Conservation (phyloP, 2,113 vertebrate species). For the Ginglymostoma cirratum region DNA sequence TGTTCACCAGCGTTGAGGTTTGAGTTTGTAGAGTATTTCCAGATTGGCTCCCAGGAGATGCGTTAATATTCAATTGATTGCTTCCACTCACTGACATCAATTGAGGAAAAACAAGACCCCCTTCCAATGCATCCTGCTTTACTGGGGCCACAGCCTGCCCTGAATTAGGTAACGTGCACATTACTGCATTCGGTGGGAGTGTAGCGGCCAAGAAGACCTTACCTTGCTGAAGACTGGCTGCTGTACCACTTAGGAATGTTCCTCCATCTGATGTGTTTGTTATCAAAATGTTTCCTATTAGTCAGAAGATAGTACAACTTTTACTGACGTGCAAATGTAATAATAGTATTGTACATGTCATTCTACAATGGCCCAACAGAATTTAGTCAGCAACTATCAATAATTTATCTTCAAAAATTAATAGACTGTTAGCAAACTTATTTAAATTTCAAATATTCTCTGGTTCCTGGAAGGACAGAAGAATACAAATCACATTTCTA, state of each 20-base stretch:
- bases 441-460: neutral
- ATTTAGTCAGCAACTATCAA: neutral
- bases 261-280: conserved; percentile 68
- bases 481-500: neutral
- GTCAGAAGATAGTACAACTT: conserved; percentile 27
- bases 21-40: conserved; percentile 58
- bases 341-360: neutral
- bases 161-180: conserved; percentile 79
- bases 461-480: neutral
- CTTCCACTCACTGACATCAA: conserved; percentile 79
- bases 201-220: conserved; percentile 75
- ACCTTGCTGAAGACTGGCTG: conserved; percentile 57
- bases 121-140: conserved; percentile 83
- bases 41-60: conserved; percentile 61
- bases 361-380: neutral
- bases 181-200: conserved; percentile 74
- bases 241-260: conserved; percentile 65
- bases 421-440: neutral
- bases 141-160: conserved; percentile 66
- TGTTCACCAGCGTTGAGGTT: conserved; percentile 61
- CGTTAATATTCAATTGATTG: conserved; percentile 66
- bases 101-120: conserved; percentile 77
- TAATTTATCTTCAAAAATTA: neutral
- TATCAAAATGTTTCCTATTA: conserved; percentile 74
- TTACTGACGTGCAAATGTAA: neutral